Evolutionary conservation across 2,797 vertebrate genomes (phyloP).

Genomic region (Hydrolagus colliei): DNA sequence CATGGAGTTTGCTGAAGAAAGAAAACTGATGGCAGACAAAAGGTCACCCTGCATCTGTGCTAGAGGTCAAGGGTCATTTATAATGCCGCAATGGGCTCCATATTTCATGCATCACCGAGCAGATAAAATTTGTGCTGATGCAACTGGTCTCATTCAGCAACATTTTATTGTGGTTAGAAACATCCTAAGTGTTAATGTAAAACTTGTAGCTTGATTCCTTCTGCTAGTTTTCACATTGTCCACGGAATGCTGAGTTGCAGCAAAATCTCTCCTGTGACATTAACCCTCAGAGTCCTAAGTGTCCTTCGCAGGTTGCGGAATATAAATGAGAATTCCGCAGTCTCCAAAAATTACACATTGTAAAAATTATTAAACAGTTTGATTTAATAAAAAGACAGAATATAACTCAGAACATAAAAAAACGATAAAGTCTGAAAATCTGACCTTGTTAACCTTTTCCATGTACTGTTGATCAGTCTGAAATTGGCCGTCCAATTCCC

Average conservation of each 20-base stretch:
- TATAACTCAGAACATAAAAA: background rate
- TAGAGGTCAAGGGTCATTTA: constrained; percentile 71
- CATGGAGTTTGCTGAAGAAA: constrained; percentile 88
- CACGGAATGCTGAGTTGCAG: background rate
- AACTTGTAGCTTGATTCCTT: constrained; percentile 8
- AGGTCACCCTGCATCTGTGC: constrained; percentile 90
- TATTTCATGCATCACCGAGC: constrained; percentile 97
- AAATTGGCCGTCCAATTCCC: background rate
- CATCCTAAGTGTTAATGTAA: constrained; percentile 43
- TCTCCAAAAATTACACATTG: background rate
- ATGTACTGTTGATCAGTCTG: background rate
- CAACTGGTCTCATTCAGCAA: constrained; percentile 50
- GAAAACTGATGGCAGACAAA: constrained; percentile 85
- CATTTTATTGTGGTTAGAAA: constrained; percentile 39
- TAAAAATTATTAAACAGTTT: too few species aligned
- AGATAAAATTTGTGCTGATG: constrained; percentile 75
- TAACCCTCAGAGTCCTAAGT: background rate
- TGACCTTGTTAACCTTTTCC: background rate
- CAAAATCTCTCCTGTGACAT: background rate
- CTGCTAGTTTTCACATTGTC: background rate
- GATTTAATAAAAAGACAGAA: background rate
- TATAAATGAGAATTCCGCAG: background rate
- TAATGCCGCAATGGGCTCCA: constrained; percentile 84
- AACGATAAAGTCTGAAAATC: background rate
- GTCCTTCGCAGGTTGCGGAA: background rate